Evolutionary conservation across 2,113 vertebrate species (phyloP).

Genomic region (Petrocephalus zakoni): DNA sequence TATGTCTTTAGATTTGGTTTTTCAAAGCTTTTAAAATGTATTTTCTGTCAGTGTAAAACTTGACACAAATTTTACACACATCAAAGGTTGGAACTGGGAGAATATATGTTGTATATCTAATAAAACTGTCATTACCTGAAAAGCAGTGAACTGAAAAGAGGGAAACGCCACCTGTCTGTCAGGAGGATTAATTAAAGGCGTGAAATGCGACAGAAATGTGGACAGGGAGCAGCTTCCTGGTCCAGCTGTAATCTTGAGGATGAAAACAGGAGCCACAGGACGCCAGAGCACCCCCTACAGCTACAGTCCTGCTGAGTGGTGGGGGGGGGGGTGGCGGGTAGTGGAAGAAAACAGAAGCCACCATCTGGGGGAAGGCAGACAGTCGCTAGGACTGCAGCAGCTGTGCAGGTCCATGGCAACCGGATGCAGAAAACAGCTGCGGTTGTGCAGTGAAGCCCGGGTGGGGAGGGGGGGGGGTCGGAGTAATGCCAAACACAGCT

Average conservation of each 20-base stretch:
- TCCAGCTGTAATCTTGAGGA: background rate
- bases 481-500: background rate
- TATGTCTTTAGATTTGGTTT: background rate
- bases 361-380: constrained; percentile 18
- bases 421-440: constrained; percentile 49
- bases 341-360: constrained; percentile 12
- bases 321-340: background rate
- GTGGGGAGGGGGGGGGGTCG: background rate
- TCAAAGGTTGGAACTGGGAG: background rate
- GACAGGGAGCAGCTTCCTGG: background rate
- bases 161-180: background rate
- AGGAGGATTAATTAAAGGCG: background rate
- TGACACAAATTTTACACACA: background rate
- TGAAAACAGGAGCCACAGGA: background rate
- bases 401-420: constrained; percentile 51
- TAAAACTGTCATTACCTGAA: background rate
- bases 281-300: background rate
- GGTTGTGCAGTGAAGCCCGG: constrained; percentile 9
- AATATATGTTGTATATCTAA: background rate
- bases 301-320: background rate
- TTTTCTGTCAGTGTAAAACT: background rate
- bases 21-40: background rate
- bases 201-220: background rate
- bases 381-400: constrained; percentile 52
- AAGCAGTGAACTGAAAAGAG: background rate